Percentiles rank a stretch among this genome's conserved stretches.
phyloP scores from a whole-genome alignment of 2,888 invertebrate species.

The Lagria hirta region DNA sequence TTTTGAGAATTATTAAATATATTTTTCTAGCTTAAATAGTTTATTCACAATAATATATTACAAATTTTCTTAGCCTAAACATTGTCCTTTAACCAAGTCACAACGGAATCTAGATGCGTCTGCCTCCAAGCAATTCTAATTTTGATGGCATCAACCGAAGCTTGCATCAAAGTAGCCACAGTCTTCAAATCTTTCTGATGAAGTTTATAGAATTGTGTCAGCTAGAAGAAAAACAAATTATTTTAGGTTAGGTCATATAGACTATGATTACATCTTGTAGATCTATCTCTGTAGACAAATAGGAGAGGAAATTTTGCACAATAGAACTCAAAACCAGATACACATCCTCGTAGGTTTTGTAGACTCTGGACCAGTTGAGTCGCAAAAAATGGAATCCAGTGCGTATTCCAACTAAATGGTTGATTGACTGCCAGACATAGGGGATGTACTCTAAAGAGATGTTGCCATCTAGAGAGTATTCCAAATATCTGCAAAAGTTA shows the following conservation, averaged over 20 bases:
- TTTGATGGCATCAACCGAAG: slow-evolving; percentile 49
- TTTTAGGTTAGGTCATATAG: background rate
- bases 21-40: no score
- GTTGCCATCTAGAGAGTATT: slow-evolving; percentile 45
- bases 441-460: slow-evolving; percentile 47
- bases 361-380: slow-evolving; percentile 49
- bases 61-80: slow-evolving; percentile 2
- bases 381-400: slow-evolving; percentile 49
- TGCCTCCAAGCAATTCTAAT: slow-evolving; percentile 47
- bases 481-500: slow-evolving; percentile 45
- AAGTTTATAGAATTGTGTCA: slow-evolving; percentile 48
- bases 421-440: slow-evolving; percentile 50
- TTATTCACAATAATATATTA: slow-evolving; percentile 10
- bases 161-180: slow-evolving; percentile 45
- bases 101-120: slow-evolving; percentile 44
- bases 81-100: slow-evolving; percentile 41
- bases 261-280: slow-evolving; percentile 49
- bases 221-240: slow-evolving; percentile 42
- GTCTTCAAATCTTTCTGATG: slow-evolving; percentile 46
- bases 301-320: slow-evolving; percentile 48
- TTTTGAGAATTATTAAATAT: no score
- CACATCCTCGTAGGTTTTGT: slow-evolving; percentile 44
- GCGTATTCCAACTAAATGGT: slow-evolving; percentile 45
- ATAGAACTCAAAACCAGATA: slow-evolving; percentile 47
- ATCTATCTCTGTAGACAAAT: slow-evolving; percentile 48